Conservation (phyloP, 92 coral and sea anemone species). For the Nematostella vectensis region DNA sequence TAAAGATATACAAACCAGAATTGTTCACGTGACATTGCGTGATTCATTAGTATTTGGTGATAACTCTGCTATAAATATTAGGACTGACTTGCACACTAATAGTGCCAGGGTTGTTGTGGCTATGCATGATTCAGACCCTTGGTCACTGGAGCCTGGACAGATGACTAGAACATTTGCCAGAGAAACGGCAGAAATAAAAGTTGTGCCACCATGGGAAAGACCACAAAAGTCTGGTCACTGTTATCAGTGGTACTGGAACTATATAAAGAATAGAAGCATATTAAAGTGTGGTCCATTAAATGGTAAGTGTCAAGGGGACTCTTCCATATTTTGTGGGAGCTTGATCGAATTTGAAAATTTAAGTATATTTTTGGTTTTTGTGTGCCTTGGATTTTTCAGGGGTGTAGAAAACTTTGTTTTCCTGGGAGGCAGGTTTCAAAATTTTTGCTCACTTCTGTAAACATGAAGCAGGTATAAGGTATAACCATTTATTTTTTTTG, state of each 20-base stretch:
- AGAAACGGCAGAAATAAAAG: constrained; percentile 22
- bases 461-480: too few species aligned
- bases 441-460: too few species aligned
- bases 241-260: constrained; percentile 50
- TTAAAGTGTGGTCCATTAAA: constrained; percentile 46
- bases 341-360: too few species aligned
- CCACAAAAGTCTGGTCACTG: constrained; percentile 66
- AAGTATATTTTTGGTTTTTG: too few species aligned
- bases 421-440: too few species aligned
- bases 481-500: too few species aligned
- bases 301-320: constrained; percentile 57
- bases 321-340: too few species aligned
- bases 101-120: constrained; percentile 35
- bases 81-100: constrained; percentile 68
- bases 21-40: constrained; percentile 43
- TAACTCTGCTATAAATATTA: constrained; percentile 55
- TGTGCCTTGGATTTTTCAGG: too few species aligned
- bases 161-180: too few species aligned
- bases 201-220: constrained; percentile 75
- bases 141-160: too few species aligned
- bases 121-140: constrained; percentile 27
- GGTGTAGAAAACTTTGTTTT: too few species aligned
- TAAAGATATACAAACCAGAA: constrained; percentile 32
- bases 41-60: constrained; percentile 66
- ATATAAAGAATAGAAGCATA: constrained; percentile 30